Base-by-base conservation (phyloP, 2,888 invertebrate species). In the Cephus rjabovi region DNA sequence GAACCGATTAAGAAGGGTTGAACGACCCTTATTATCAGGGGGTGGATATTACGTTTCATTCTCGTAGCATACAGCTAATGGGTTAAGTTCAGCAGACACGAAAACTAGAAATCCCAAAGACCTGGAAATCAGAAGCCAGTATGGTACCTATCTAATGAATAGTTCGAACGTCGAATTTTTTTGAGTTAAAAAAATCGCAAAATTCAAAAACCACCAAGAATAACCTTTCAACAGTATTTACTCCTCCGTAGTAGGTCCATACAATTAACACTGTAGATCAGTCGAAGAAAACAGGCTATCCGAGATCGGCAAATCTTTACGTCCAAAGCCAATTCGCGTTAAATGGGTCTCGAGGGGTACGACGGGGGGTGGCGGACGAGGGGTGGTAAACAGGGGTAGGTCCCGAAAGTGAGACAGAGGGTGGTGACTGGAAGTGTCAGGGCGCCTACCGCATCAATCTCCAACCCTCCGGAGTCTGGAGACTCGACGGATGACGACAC, bases 371-470 rank as follows among this genome's bases (percentile, higher is more conserved):
- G 70, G 70, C 15, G 70, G 11, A 70, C 4, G n/a, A 70, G 70
- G 34, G 75, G 33, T 68, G 12, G 70, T 23, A 23, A 23, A n/a
- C 35, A 31, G 34, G 40, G 74, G 73, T 68, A 69, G 34, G 56
- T 34, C 11, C 40, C n/a, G 68, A 75, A 71, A 40, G 34, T 37
- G 70, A 75, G 70, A 12, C 37, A 15, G 37, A 69, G 76, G 69
- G 34, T 73, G 74, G 70, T 30, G 79, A 74, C 73, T 78, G 77
- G 37, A 77, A 77, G 77, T 77, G 77, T 77, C 77, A 77, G 74
- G 68, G 40, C 56, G 31, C 75, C n/a, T 40, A 37, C 77, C 78
- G 77, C 80, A 82, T 82, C 81, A 82, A 82, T 82, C 81, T 81
- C 76, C 77, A 33, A 76, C 78, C 69, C 77, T 81, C 76, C 76